Base-by-base conservation (phyloP, 2,888 invertebrate genomes). In the Sarcophaga carnaria region DNA sequence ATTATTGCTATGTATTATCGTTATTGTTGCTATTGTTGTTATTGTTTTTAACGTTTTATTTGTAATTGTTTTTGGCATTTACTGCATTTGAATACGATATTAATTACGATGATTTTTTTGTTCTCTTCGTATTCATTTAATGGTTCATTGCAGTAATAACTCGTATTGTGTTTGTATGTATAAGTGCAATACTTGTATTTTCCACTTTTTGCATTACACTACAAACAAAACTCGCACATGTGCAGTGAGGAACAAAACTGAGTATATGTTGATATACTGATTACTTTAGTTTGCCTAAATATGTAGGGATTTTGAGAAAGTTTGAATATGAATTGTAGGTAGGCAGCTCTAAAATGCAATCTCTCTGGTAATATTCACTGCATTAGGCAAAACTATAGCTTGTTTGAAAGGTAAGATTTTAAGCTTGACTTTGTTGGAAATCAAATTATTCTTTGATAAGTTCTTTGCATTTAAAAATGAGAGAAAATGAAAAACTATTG, bases 21-120 rank as follows among this genome's bases (percentile, higher is more conserved):
- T 63, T 64, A 25, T 75, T 22, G 4, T 75, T 63, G 6, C 22
- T 63, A 17, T 47, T 63, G 1, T 60, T 75, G 17, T n/a, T 20
- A 45, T 62, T 62, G 45, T 62, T 76, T 66, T 77, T 4, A 22
- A 67, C 11, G 17, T 67, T 60, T 77, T 69, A 60, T 60, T 77
- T 67, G 25, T 47, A 60, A 60, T 69, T 69, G 60, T 60, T 67
- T 37, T 27, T 77, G 72, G 60, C 45, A 71, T 70, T 70, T 54
- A 59, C 70, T 70, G 54, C 54, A 47, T 60, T 60, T 62, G 17
- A 74, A 62, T 74, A 17, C 17, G 45, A 12, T 62, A 62, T 10
- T 45, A 22, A 3, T 22, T n/a, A 22, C 3, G 20, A n/a, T 12
- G 17, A 59, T 59, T 72, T 70, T 70, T 17, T n/a, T 71, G 27